These are phyloP conservation scores for Solen grandis DNA, from an alignment of 1,140 invertebrate species.

Conservation along the genomic window DNA sequence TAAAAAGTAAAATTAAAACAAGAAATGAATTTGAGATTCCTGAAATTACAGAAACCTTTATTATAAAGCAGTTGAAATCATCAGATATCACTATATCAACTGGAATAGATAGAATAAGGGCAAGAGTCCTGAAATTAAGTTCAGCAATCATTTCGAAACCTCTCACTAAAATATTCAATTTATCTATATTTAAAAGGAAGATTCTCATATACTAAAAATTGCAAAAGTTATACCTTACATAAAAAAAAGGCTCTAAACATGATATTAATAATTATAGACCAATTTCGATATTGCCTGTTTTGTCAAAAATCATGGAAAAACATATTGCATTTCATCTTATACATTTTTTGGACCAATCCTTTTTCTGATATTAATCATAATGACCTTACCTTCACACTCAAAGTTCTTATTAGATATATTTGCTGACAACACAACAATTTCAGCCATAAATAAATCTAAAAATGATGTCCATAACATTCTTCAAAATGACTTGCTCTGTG, in stretches of 20 bases:
- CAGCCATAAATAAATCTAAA: too few relatives aligned
- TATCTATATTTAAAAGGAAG: not conserved
- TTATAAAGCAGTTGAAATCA: too few relatives aligned
- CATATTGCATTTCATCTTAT: not conserved
- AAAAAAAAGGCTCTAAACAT: not conserved
- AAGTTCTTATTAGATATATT: not conserved
- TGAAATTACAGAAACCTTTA: too few relatives aligned
- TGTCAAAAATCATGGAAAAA: too few relatives aligned
- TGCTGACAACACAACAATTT: slow-evolving; percentile 13
- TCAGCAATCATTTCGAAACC: not conserved
- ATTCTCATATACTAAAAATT: not conserved
- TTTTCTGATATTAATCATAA: not conserved
- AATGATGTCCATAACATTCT: not conserved
- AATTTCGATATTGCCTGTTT: too few relatives aligned
- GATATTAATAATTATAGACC: too few relatives aligned
- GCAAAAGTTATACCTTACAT: not conserved
- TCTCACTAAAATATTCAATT: not conserved
- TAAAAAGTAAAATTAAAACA: too few relatives aligned
- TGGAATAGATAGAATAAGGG: not conserved
- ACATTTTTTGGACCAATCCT: not conserved
- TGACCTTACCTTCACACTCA: not conserved
- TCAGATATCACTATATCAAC: too few relatives aligned
- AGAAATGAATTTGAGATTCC: too few relatives aligned
- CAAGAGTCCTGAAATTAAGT: not conserved
- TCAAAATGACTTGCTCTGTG: too few relatives aligned